Conservation (phyloP, 2,797 vertebrate species). For the Chrysocyon brachyurus region DNA sequence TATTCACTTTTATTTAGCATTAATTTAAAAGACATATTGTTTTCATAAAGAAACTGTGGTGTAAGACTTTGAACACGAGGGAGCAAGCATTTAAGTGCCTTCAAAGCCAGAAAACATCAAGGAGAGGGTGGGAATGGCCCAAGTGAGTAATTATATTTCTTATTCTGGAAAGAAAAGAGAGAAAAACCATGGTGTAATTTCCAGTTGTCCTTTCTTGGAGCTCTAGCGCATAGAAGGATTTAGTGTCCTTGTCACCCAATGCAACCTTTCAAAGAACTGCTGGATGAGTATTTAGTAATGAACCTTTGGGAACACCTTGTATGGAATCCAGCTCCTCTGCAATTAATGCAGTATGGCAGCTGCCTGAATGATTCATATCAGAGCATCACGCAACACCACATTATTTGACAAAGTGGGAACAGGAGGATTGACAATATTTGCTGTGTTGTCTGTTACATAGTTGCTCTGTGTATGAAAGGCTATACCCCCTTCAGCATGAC, state of each 20-base stretch:
- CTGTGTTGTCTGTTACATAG: constrained; percentile 49
- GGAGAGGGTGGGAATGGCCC: constrained; percentile 74
- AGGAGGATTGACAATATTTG: constrained; percentile 56
- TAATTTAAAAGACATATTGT: constrained; percentile 79
- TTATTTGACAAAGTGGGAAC: constrained; percentile 73
- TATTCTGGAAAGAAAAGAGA: constrained; percentile 79
- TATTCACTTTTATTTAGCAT: constrained; percentile 73
- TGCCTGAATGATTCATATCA: constrained; percentile 71
- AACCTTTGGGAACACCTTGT: constrained; percentile 75
- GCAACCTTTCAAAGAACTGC: constrained; percentile 80
- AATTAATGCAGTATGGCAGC: constrained; percentile 70
- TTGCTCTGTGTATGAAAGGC: constrained; percentile 58
- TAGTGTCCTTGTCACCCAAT: constrained; percentile 80
- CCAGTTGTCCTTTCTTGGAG: constrained; percentile 78
- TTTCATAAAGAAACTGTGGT: constrained; percentile 78
- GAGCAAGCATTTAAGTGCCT: constrained; percentile 70
- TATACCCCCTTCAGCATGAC: constrained; percentile 58
- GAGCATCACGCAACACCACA: constrained; percentile 51
- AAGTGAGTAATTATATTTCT: constrained; percentile 79
- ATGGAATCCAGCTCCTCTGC: constrained; percentile 68
- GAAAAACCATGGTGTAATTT: constrained; percentile 71
- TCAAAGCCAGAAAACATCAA: constrained; percentile 81
- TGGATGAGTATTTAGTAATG: constrained; percentile 62
- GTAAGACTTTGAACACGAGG: constrained; percentile 69
- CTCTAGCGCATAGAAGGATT: constrained; percentile 72